phyloP scores from a whole-genome alignment of 92 coral and sea anemone genomes.

The Phenganax stokvisi region DNA sequence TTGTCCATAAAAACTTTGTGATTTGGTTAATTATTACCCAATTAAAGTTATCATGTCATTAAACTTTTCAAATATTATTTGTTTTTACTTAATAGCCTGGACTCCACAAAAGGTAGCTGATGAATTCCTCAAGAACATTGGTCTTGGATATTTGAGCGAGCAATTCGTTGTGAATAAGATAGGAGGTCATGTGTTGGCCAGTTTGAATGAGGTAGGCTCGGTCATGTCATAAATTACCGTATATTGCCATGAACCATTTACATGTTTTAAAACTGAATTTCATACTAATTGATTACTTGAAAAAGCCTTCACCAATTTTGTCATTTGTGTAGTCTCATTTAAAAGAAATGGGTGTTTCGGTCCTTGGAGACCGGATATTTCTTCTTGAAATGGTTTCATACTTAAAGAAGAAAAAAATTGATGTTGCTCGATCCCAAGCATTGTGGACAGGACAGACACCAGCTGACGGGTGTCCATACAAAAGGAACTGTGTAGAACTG shows the following conservation, averaged over 20 bases:
- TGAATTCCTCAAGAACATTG: conserved; percentile 71
- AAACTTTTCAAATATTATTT: neutral
- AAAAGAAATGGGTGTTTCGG: conserved; percentile 77
- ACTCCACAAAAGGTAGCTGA: conserved; percentile 71
- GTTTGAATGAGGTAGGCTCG: conserved; percentile 67
- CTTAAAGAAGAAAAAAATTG: conserved; percentile 84
- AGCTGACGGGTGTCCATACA: conserved; percentile 86
- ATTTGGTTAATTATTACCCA: neutral
- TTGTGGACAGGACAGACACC: conserved; percentile 96
- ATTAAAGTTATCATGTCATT: neutral
- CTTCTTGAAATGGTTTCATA: conserved; percentile 73
- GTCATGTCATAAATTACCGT: neutral
- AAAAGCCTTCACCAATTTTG: no score
- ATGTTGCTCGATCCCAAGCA: conserved; percentile 71
- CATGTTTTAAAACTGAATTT: neutral
- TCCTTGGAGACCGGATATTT: conserved; percentile 87
- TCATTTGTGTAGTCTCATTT: conserved; percentile 62
- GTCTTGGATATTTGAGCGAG: conserved; percentile 83
- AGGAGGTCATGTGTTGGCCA: conserved; percentile 77
- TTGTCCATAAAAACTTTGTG: neutral
- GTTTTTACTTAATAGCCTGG: conserved; percentile 56
- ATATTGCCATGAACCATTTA: neutral
- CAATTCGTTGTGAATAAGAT: conserved; percentile 84
- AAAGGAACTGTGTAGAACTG: conserved; percentile 80
- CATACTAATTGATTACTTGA: no score